Base-by-base conservation (phyloP, 1,140 invertebrate species). In the Procambarus virginalis region DNA sequence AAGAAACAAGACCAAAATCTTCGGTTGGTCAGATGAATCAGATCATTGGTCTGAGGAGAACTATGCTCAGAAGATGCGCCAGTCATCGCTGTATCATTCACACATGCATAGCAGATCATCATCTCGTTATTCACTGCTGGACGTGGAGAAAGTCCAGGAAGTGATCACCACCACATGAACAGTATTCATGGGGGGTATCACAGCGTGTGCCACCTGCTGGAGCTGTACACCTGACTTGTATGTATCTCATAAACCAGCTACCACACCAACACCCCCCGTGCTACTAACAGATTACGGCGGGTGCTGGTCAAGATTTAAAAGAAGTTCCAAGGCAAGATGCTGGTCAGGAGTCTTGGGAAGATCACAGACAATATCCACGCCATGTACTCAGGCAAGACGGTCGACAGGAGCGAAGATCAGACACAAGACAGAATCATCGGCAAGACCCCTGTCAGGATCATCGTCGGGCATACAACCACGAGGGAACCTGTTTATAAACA, bases 61-160 rank as follows among this genome's bases (percentile, higher is more conserved):
- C 91, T 98, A 98, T 93, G 97, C 97, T 75, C 96, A 97, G 87
- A 97, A 97, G 94, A 97, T 97, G 97, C 94, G 97, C 45, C 97
- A 97, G 93, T 96, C 96, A 17, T 90, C 91, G 2, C 49, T 91
- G 17, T 91, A 91, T 78, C 84, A 90, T 75, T 78, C 81, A 34
- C 87, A 91, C 70, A 91, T 86, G 60, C 87, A 88, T 73, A 83
- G 75, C 68, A 82, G 90, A 51, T 84, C 90, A 34, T 17, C 68
- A 6, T 78, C 91, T 3, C 82, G 82, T 55, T 88, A 60, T 58
- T 82, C 85, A 51, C 84, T 49, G 87, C 77, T 14, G 76, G 76
- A 34, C 49, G 60, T 20, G 77, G 55, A 51, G 70, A 77, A 64
- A 86, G 73, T 70, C 77, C 75, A n/a, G 34, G 45, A 51, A 86